Conservation (phyloP, 2,888 invertebrate genomes). For the Tipula lateralis region DNA sequence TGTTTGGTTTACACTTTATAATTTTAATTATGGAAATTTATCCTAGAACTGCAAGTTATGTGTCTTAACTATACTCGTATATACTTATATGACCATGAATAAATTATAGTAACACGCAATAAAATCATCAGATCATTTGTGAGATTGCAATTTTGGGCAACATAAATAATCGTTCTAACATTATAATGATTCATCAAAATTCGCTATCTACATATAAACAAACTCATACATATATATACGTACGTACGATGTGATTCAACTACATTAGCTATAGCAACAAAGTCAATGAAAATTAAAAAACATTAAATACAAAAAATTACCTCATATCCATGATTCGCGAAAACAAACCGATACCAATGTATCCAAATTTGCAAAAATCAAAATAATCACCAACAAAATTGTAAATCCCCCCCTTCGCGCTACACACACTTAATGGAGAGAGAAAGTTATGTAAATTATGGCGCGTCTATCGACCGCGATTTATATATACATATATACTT, state of each 20-base stretch:
- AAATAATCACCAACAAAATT: neutral
- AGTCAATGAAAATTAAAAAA: neutral
- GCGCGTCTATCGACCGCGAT: neutral
- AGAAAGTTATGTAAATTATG: neutral
- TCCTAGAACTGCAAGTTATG: neutral
- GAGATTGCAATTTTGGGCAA: neutral
- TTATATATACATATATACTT: neutral
- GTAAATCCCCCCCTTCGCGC: neutral
- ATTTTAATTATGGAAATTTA: neutral
- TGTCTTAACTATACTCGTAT: neutral
- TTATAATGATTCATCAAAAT: neutral
- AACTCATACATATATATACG: neutral
- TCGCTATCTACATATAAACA: neutral
- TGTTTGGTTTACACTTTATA: neutral
- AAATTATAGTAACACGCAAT: neutral
- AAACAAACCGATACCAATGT: neutral
- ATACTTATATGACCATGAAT: neutral
- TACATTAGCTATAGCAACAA: neutral
- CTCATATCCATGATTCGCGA: neutral
- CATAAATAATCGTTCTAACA: neutral
- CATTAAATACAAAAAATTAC: neutral
- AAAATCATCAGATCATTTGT: neutral
- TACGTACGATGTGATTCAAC: neutral
- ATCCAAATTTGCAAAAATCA: neutral
- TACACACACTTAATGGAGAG: neutral